Base-by-base conservation (phyloP, 2,888 invertebrate species). In the Polymixis lichenea region DNA sequence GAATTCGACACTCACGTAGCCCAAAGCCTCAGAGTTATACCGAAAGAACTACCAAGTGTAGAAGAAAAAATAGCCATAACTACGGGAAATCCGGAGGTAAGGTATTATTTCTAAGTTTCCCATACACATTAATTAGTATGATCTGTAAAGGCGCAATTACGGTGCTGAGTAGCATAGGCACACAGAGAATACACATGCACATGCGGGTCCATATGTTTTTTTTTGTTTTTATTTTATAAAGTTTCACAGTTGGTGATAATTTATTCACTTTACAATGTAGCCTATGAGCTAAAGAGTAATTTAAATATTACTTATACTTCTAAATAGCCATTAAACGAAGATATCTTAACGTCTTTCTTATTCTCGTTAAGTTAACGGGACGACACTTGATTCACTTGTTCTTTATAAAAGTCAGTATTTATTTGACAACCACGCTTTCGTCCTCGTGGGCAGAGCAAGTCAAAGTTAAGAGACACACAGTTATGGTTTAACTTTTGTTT, bases 1-100 rank as follows among this genome's bases (percentile, higher is more conserved):
- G 97, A 97, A 75, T 97, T 97, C 86, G 95, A 97, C 80, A 97
- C 96, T 11, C 97, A 97, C 80, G 97, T 97, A 1, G 95, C 97
- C 0, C 95, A 94, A 71, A 96, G 97, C 79, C 91, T 97, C 46
- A 92, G 94, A 91, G 95, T 97, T 1, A 90, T 96, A 53, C 92
- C 97, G 6, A 97, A 96, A 87, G 97, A 97, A 90, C 91, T 97
- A 90, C 97, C 97, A 0, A 95, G 97, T 58, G 96, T 98, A 22
- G 96, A 97, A 55, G 95, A 97, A 74, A 94, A 94, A 83, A 94
- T 97, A 5, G 97, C 97, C 0, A 89, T 91, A 22, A 91, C 95
- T 8, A 95, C 97, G 56, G 94, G 95, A 74, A 93, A 95, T 82
- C 96, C 95, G 1, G 91, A 97, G 88, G 97, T 97, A 89, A 73